Evolutionary conservation across 2,888 invertebrate species (phyloP), one percentile per base, ranked within the genome.

Genomic region (Dendrolimus houi): DNA sequence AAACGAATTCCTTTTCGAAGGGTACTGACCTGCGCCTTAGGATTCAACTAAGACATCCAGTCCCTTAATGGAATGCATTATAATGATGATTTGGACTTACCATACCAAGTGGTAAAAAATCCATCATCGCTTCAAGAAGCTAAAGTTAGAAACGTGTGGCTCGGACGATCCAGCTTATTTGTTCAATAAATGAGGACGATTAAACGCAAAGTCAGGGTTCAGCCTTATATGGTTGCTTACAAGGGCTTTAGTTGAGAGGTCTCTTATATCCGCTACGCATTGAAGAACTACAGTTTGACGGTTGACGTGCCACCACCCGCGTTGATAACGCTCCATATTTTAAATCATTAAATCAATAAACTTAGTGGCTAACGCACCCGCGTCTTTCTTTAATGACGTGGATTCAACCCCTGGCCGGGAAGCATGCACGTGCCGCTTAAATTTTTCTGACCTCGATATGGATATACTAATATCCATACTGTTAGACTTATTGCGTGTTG

Each of bases 111-210:
- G 2, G 17, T 75, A 85, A 83, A 83, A 84, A 81, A 69, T 77
- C 70, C 79, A 86, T 82, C 80, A 80, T 68, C 77, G 68, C 74
- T 82, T 84, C 75, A 81, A 85, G 84, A 73, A 83, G 81, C 79
- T 64, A 64, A 71, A 72, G 71, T 72, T 74, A 75, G 65, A 68
- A 71, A 68, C 63, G 59, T 61, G 47, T 47, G 47, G 9, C 47
- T 47, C 47, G 47, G 12, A 9, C 68, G 67, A 79, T 78, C 72
- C 67, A 73, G 72, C 75, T 79, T 74, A 76, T 77, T 75, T 75
- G 62, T 69, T 66, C 60, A 60, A 61, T 59, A 59, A 59, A 60
- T 64, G 60, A 62, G 62, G 61, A 59, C 61, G 65, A 63, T 65
- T 58, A 61, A 60, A 62, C 59, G 66, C 68, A 58, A 55, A 65